Evolutionary conservation across 2,113 vertebrate species (phyloP), one percentile per base, ranked within the genome.

Genomic region (Alligator sinensis): DNA sequence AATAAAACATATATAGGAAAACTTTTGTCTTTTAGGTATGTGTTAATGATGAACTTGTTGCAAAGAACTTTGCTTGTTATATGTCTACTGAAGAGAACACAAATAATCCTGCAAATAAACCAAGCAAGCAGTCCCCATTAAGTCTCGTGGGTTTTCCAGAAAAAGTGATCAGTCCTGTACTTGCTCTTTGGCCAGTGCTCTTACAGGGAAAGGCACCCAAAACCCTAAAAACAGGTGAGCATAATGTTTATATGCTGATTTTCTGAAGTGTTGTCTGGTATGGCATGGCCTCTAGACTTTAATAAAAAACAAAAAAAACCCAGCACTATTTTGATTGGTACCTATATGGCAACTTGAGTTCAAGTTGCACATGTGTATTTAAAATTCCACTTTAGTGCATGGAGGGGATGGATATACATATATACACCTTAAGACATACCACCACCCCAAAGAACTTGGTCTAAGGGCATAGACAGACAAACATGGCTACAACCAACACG

Each of bases 21-120:
- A 30, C 25, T 93, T 24, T 95, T 82, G 60, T 91, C 90, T 88
- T 93, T 3, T 93, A 99, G 99, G 97, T 99, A 47, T 99, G 99
- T 66, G 97, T 99, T 86, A 99, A 99, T 21, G 99, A 99, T 17
- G 99, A 99, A 25, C 97, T 99, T 64, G 98, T 99, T 60, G 96
- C 94, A 58, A 99, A 99, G 97, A 98, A 97, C 91, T 99, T 99
- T 92, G 99, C 99, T 2, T 91, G n/a, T 89, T 99, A 98, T 79
- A 77, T 89, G 11, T 94, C 94, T 78, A 91, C 96, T 15, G 93
- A 76, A 55, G 84, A 96, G 13, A 87, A 78, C 68, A 88, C 92
- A 77, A 72, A 24, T 57, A 74, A 68, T 66, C 54, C 38, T 62
- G 61, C 80, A 57, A 89, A 96, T 85, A 89, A n/a, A n/a, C n/a